Base-by-base conservation (phyloP, 1,140 invertebrate species). In the Wiebesia pumilae region DNA sequence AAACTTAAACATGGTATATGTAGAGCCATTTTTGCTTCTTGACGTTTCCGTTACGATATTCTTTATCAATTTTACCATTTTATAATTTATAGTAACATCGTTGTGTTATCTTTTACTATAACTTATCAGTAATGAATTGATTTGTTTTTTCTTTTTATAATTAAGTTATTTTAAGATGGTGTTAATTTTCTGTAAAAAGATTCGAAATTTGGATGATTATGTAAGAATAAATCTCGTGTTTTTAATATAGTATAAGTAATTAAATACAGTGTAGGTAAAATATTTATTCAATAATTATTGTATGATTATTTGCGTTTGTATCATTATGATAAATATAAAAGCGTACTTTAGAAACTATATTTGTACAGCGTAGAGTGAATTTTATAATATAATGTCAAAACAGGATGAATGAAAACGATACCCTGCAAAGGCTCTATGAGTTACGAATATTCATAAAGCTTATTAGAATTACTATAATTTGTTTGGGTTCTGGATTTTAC, bases 301-400 rank as follows among this genome's bases (percentile, higher is more conserved):
- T 77, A 21, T n/a, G 78, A 78, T 84, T 47, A 40, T 24, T 47
- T 67, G 16, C 27, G 67, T 83, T 33, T 54, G 69, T 24, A 54
- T 83, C n/a, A 16, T 33, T 71, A 14, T 10, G 54, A 69, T 30
- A 7, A 84, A 43, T 78, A 65, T 62, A 43, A 75, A 38, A 43
- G 38, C 10, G 10, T 38, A 79, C 40, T 67, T 78, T 51, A 79
- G 16, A 84, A 33, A 51, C n/a, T 65, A 79, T 3, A 47, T 3
- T 84, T 84, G 83, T 79, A 84, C 83, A 84, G 83, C 14, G 14
- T 84, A 84, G 75, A 27, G n/a, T 79, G 69, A 84, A 84, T 62
- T 43, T 75, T n/a, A 30, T 79, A 69, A 69, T 51, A 54, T 10
- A 51, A 84, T 67, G 79, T 58, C 40, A 78, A 84, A 78, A 79